These are phyloP conservation scores for Peromyscus eremicus DNA, from an alignment of 2,797 vertebrate genomes.

Conservation along the genomic window DNA sequence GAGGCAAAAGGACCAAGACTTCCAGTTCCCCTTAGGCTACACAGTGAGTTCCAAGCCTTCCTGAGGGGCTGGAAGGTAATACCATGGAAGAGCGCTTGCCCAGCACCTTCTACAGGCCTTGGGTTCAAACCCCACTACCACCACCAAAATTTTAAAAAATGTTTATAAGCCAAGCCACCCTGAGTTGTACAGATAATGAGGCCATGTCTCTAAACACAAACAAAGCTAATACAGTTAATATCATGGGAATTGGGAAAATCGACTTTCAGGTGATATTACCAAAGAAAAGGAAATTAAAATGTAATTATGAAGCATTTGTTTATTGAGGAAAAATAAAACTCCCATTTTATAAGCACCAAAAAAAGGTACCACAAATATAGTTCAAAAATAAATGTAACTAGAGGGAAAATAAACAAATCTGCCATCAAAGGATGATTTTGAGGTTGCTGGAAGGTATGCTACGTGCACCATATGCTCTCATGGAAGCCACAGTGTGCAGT, in stretches of 20 bases:
- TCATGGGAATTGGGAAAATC: neutral
- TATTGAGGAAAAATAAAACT: conserved; percentile 1
- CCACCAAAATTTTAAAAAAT: neutral
- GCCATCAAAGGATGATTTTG: too few relatives aligned
- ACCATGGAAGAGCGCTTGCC: too few relatives aligned
- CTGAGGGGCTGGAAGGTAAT: neutral
- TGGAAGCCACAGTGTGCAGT: too few relatives aligned
- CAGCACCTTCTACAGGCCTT: neutral
- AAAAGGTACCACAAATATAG: neutral
- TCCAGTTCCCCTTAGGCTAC: neutral
- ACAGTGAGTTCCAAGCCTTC: neutral
- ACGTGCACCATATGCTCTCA: too few relatives aligned
- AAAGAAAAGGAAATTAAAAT: neutral
- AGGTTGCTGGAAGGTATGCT: too few relatives aligned
- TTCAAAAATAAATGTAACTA: neutral
- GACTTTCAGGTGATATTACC: neutral
- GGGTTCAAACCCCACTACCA: neutral
- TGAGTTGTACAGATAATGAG: neutral
- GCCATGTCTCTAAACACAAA: neutral
- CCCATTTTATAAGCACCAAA: neutral
- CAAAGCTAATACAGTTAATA: neutral
- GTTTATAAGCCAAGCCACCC: neutral
- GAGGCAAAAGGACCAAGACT: neutral
- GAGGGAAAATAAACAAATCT: neutral
- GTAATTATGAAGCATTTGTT: neutral